Evolutionary conservation across 2,888 invertebrate genomes (phyloP), one percentile per base, ranked within the genome.

Genomic region (Chrysina gloriosa): DNA sequence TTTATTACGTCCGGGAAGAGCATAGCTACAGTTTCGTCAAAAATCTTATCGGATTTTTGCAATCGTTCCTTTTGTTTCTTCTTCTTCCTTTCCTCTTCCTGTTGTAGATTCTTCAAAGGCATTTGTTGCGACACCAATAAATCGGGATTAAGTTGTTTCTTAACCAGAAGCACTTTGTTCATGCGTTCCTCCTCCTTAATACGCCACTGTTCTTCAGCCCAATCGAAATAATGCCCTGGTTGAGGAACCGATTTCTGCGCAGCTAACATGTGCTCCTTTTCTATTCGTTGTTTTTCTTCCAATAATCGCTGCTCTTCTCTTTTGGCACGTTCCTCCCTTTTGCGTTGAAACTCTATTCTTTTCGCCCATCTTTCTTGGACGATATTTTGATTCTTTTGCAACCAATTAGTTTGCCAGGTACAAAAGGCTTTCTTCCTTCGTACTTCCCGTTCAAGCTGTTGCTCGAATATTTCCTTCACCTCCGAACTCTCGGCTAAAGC

Each of bases 111-210:
- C 71, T 87, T 80, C 52, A 90, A 77, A 0, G 90, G 90, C 74
- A 86, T 86, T 71, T 88, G 87, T 45, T 88, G 85, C 74, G 85
- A 87, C 70, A 88, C 85, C 7, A 90, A 77, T 69, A 89, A 86
- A 29, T 87, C 86, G 71, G 86, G 85, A 64, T 88, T 86, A 29
- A 90, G 84, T 73, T 88, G 86, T 74, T 90, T 90, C 71, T 89
- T 89, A 3, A 86, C 86, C 29, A 90, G 81, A 76, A 92, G 85
- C 70, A 89, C 84, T 79, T 85, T 79, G 81, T 89, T 85, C 78
- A 92, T 89, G 0, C 90, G 85, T 71, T 88, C 87, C 54, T 90
- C 84, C 76, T 91, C 89, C 72, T 89, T 86, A 70, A 85, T 85
- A 73, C 88, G 86, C 87, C 89, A 90, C 72, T 87, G 85, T 69